Conservation (phyloP, 1,140 invertebrate genomes). For the Bombyx mori region ASM3026992v2 NC_085117.1:14546501-14547000, state of each 20-base stretch:
- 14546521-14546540: constrained; percentile 60
- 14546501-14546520: constrained; percentile 58
- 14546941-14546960: no score
- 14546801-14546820: constrained; percentile 34
- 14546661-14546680: constrained; percentile 53
- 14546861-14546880: no score
- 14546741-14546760: constrained; percentile 66
- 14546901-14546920: no score
- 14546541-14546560: constrained; percentile 36
- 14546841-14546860: no score
- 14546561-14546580: constrained; percentile 30
- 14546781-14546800: constrained; percentile 65
- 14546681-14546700: constrained; percentile 60
- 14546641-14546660: constrained; percentile 49
- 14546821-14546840: no score
- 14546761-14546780: constrained; percentile 69
- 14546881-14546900: no score
- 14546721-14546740: constrained; percentile 67
- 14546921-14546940: no score
- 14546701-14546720: constrained; percentile 69
- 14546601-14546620: constrained; percentile 44
- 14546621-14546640: constrained; percentile 22
- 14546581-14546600: constrained; percentile 44
- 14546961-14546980: no score
- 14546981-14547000: no score